Evolutionary conservation across 2,113 vertebrate genomes (phyloP).

Genomic region (Gymnogyps californianus): DNA sequence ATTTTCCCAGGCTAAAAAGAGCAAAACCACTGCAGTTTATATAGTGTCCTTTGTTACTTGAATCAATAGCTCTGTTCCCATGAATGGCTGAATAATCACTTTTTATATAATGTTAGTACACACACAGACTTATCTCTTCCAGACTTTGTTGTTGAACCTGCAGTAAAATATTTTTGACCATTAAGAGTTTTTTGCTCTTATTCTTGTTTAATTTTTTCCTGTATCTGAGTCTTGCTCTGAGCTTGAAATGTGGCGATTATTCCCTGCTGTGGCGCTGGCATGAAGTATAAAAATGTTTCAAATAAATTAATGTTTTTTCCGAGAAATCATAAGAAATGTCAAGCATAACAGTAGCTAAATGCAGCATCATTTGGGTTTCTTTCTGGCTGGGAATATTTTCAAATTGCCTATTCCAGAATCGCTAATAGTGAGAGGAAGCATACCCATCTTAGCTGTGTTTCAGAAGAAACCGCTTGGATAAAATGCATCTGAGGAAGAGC

Average conservation of each 20-base stretch:
- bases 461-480: accelerated
- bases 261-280: slow-evolving; percentile 28
- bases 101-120: slow-evolving; percentile 76
- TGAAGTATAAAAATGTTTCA: slow-evolving; percentile 13
- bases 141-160: slow-evolving; percentile 70
- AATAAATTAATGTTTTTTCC: slow-evolving; percentile 42
- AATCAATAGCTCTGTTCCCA: slow-evolving; percentile 83
- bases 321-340: not conserved
- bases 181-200: slow-evolving; percentile 56
- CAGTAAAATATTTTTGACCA: slow-evolving; percentile 45
- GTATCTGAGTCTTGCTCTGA: slow-evolving; percentile 33
- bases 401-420: not conserved
- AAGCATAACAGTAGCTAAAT: not conserved
- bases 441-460: accelerated
- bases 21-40: slow-evolving; percentile 64
- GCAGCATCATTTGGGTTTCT: not conserved
- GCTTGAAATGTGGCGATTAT: slow-evolving; percentile 24
- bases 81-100: slow-evolving; percentile 82
- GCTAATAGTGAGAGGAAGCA: not conserved
- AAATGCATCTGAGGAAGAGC: not conserved
- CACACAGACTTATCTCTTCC: slow-evolving; percentile 70
- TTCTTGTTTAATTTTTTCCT: slow-evolving; percentile 39
- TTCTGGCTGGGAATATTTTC: not conserved
- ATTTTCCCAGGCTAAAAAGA: slow-evolving; percentile 71
- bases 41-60: slow-evolving; percentile 71